Percentiles rank a stretch among this genome's conserved stretches.
Evolutionary conservation across 2,888 invertebrate genomes (phyloP).

Genomic region (Polyommatus icarus): DNA sequence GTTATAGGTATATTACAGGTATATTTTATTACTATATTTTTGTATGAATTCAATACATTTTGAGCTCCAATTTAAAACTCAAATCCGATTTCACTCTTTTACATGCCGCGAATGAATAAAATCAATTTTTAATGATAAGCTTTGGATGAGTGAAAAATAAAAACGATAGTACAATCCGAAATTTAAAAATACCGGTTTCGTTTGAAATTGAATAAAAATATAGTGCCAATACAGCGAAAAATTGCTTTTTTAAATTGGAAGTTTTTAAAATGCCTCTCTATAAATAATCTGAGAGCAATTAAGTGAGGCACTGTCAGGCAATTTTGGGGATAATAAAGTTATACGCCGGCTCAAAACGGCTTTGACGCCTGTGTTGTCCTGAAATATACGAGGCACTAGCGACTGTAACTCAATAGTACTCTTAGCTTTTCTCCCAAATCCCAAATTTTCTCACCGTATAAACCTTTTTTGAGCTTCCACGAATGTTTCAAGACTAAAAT

Average conservation of each 20-base stretch:
- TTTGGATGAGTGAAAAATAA: background rate
- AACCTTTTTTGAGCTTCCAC: no score
- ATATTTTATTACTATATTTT: no score
- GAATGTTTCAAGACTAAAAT: no score
- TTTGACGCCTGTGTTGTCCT: background rate
- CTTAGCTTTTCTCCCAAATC: no score
- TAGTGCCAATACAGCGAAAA: background rate
- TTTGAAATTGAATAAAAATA: background rate
- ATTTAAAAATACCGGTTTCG: background rate
- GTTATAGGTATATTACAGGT: no score
- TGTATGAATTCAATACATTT: no score
- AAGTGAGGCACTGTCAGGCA: background rate
- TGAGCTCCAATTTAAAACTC: no score
- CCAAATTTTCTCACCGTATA: no score
- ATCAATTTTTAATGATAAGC: background rate
- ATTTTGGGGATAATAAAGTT: background rate
- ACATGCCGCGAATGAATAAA: background rate
- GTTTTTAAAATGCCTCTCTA: background rate
- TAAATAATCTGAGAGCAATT: slow-evolving; percentile 1
- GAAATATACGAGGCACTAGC: background rate
- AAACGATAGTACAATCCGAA: background rate
- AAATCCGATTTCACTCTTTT: no score
- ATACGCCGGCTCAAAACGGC: background rate
- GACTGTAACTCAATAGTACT: background rate
- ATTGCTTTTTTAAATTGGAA: background rate